Percentiles rank a stretch among this genome's conserved stretches.
These are phyloP conservation scores for Coryphaenoides rupestris DNA, from an alignment of 2,113 vertebrate genomes.

Conservation along the genomic window DNA sequence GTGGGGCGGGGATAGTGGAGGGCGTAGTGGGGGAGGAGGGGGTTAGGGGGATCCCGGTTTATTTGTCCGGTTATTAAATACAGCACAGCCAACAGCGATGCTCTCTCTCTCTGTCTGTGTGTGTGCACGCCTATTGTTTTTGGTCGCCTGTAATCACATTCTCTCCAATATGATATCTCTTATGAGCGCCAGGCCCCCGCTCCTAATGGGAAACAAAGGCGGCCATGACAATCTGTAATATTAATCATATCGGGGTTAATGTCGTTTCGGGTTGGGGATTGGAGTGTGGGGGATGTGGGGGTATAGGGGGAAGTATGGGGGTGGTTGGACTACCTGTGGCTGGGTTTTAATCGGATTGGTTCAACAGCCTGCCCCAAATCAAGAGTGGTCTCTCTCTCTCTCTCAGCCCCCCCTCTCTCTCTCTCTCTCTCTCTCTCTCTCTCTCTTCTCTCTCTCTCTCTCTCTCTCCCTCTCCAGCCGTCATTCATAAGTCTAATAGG, in stretches of 20 bases:
- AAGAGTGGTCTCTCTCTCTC: constrained; percentile 34
- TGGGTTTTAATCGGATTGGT: constrained; percentile 65
- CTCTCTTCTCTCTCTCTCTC: constrained; percentile 1
- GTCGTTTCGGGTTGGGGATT: constrained; percentile 50
- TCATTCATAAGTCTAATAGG: constrained; percentile 66
- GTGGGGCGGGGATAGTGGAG: no score
- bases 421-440: constrained; percentile 10
- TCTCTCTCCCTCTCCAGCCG: constrained; percentile 32
- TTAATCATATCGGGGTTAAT: constrained; percentile 71
- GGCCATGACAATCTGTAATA: constrained; percentile 70
- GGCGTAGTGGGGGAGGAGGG: no score
- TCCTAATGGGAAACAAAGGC: constrained; percentile 59
- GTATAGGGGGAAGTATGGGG: no score
- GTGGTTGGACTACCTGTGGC: constrained; percentile 56
- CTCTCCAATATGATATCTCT: constrained; percentile 25
- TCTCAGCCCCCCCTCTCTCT: no score
- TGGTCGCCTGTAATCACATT: constrained; percentile 59
- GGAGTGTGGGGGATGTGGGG: no score
- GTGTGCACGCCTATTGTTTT: constrained; percentile 57
- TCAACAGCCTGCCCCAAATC: constrained; percentile 68
- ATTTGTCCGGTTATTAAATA: constrained; percentile 67
- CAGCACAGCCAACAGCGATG: constrained; percentile 58
- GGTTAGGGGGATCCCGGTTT: no score
- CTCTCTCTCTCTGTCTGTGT: no score
- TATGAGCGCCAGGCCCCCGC: constrained; percentile 17